A percentile compares a stretch with the other conserved stretches of the same genome.
Conservation (phyloP, 1,140 invertebrate genomes). For the Anagrus nilaparvatae region DNA sequence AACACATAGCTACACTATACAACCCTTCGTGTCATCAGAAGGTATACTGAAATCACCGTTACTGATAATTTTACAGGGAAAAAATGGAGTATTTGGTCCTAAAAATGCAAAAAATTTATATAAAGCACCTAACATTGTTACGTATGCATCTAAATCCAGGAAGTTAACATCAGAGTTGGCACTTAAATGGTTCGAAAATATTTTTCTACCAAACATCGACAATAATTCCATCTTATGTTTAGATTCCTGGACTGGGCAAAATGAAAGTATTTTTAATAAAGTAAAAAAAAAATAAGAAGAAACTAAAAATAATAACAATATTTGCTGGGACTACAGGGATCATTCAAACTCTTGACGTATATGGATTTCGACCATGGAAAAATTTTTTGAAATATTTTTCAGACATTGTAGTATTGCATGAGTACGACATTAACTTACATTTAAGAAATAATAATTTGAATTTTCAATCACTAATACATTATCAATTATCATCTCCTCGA, state of each 20-base stretch:
- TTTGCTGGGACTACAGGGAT: slow-evolving; percentile 5
- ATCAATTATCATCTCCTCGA: slow-evolving; percentile 8
- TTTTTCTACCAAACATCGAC: too few relatives aligned
- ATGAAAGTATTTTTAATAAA: neutral
- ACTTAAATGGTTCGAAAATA: too few relatives aligned
- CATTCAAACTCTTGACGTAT: slow-evolving; percentile 15
- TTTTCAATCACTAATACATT: slow-evolving; percentile 11
- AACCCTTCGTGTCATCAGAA: too few relatives aligned
- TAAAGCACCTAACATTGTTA: too few relatives aligned
- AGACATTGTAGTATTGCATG: neutral
- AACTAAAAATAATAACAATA: slow-evolving; percentile 8
- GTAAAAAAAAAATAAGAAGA: neutral
- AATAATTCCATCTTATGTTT: too few relatives aligned
- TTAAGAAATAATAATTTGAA: slow-evolving; percentile 8
- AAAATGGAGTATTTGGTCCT: too few relatives aligned
- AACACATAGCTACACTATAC: too few relatives aligned
- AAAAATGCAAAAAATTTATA: too few relatives aligned
- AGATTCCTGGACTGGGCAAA: slow-evolving; percentile 14
- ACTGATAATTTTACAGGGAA: too few relatives aligned
- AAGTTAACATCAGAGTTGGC: too few relatives aligned
- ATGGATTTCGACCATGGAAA: slow-evolving; percentile 13
- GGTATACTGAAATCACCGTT: too few relatives aligned
- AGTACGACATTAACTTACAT: slow-evolving; percentile 5
- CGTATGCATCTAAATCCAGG: too few relatives aligned
- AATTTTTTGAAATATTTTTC: slow-evolving; percentile 10